These are phyloP conservation scores for Pimpla rufipes DNA, from an alignment of 2,888 invertebrate species.

Conservation along the genomic window DNA sequence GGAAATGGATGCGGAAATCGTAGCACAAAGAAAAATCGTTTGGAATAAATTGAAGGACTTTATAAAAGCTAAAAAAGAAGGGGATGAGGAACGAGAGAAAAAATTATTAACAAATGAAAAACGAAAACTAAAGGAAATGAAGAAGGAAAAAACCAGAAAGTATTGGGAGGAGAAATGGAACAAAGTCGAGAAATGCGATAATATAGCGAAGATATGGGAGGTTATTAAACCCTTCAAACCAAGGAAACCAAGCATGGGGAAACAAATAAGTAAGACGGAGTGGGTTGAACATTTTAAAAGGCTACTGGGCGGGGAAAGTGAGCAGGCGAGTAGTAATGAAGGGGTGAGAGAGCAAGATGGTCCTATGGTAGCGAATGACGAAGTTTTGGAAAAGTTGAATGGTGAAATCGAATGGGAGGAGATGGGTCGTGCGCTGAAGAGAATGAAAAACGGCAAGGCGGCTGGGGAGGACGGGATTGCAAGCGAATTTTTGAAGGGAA, in stretches of 20 bases:
- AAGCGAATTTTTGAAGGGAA: constrained; percentile 9
- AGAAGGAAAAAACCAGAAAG: neutral
- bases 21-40: neutral
- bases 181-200: constrained; percentile 1
- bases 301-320: neutral
- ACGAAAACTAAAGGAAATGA: neutral
- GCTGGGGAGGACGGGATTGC: neutral
- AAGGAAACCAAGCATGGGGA: neutral
- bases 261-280: neutral
- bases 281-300: neutral
- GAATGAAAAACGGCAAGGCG: constrained; percentile 12
- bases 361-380: neutral
- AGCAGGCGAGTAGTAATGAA: neutral
- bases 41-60: neutral
- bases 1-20: neutral
- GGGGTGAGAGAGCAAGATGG: neutral
- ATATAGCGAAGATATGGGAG: constrained; percentile 4
- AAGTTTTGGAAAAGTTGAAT: neutral
- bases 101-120: neutral
- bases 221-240: constrained; percentile 20
- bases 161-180: constrained; percentile 4
- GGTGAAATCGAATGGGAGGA: constrained; percentile 2
- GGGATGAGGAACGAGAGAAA: neutral
- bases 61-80: neutral
- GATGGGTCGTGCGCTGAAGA: neutral